Conservation (phyloP, 2,888 invertebrate species). For the Druceiella hillmani region DNA sequence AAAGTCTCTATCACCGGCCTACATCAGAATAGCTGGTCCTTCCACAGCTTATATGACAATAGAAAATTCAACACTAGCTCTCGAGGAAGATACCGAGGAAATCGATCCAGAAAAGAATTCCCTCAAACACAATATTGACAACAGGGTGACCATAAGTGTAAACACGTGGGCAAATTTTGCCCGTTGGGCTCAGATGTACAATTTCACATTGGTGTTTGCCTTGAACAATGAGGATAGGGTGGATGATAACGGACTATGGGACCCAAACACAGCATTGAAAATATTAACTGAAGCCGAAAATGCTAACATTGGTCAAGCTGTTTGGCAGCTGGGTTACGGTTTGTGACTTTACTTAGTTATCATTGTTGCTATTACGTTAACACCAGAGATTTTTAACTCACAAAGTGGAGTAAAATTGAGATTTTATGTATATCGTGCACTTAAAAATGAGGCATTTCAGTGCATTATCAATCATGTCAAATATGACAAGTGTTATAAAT, state of each 20-base stretch:
- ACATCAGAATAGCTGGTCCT: conserved; percentile 67
- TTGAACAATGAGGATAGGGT: conserved; percentile 54
- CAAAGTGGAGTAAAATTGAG: too few species aligned
- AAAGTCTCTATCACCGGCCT: conserved; percentile 63
- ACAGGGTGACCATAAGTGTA: conserved; percentile 28
- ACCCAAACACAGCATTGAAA: conserved; percentile 59
- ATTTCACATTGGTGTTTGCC: conserved; percentile 63
- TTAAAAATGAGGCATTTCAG: too few species aligned
- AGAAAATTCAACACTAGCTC: conserved; percentile 35
- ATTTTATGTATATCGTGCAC: too few species aligned
- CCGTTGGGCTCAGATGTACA: conserved; percentile 50
- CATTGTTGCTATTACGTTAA: too few species aligned
- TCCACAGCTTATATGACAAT: conserved; percentile 49
- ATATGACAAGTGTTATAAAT: too few species aligned
- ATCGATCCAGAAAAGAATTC: conserved; percentile 5
- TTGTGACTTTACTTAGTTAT: conserved; percentile 26
- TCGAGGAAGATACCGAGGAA: conserved; percentile 26
- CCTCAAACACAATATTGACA: conserved; percentile 12
- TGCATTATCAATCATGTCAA: too few species aligned
- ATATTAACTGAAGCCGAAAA: conserved; percentile 64
- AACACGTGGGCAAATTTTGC: conserved; percentile 37
- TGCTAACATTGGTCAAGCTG: conserved; percentile 56
- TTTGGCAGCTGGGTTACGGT: conserved; percentile 75
- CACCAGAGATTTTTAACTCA: background rate
- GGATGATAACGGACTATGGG: conserved; percentile 52